phyloP scores from a whole-genome alignment of 1,140 invertebrate genomes.

The Theocolax elegans region DNA sequence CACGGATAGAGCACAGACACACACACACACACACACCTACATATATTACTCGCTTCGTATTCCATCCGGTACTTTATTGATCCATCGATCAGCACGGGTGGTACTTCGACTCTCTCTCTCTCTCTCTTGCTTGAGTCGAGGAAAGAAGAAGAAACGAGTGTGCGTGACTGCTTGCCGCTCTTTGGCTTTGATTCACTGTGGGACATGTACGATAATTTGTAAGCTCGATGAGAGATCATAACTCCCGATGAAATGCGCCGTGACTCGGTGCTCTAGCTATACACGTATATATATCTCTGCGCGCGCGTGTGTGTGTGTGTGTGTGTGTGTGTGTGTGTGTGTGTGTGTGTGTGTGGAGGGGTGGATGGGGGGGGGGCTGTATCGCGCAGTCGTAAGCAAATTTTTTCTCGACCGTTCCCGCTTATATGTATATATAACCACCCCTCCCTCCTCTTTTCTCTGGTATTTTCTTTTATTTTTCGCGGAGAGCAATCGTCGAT shows the following conservation, averaged over 20 bases:
- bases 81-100: conserved; percentile 44
- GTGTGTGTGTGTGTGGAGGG: neutral
- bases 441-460: neutral
- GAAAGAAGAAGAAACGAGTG: neutral
- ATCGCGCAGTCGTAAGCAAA: conserved; percentile 8
- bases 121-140: neutral
- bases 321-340: neutral
- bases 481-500: neutral
- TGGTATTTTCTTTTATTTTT: conserved; percentile 3
- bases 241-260: conserved; percentile 33
- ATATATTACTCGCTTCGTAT: neutral
- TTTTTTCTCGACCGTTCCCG: conserved; percentile 19
- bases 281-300: neutral
- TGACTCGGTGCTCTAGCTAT: conserved; percentile 7
- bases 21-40: no score
- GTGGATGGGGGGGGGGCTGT: no score
- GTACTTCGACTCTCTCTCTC: conserved; percentile 18
- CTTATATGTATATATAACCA: no score
- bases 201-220: conserved; percentile 42
- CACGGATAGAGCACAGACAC: no score
- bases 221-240: conserved; percentile 45
- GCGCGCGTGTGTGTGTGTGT: neutral
- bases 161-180: conserved; percentile 19
- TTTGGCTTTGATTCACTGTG: conserved; percentile 34
- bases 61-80: conserved; percentile 38